Base-by-base conservation (phyloP, 1,140 invertebrate species). In the Rhagoletis pomonella region DNA sequence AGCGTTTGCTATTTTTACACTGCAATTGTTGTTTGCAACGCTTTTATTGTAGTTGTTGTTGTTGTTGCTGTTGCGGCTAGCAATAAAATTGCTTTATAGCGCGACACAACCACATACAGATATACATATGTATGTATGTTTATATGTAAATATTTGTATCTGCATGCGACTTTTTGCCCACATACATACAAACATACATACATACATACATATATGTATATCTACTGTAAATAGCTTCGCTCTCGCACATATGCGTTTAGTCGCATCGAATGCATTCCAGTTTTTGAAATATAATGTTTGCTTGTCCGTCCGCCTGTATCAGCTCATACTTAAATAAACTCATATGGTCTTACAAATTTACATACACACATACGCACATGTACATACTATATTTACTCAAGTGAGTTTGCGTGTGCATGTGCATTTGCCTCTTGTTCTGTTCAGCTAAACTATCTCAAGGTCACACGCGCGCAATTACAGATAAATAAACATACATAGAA, bases 381-480 rank as follows among this genome's bases (percentile, higher is more conserved):
- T 55, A 55, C 50, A 55, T 55, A 55, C 50, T 55, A 55, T 10
- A 55, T 62, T 14, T 62, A n/a, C n/a, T 62, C 44, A 47, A 17
- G 69, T 81, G 6, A 59, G 44, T 7, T 19, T 14, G 55, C 69
- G n/a, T 73, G 65, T 59, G 64, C 14, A 50, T 87, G 55, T 60
- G 29, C 69, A n/a, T 73, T 4, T 87, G 19, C 14, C n/a, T 73
- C 42, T 87, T 47, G n/a, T 58, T 81, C 73, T 81, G 47, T 81
- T 42, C 65, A 73, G 58, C 44, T 64, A 86, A 86, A 86, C 62
- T 86, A 86, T 86, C 86, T 69, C 86, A 86, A 86, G 86, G 86
- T 86, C 86, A 67, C 86, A 86, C 86, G 86, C 86, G 86, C 86
- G 86, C 86, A 67, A 86, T 65, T 86, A 64, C 62, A 62, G 58